Conservation (phyloP, 2,888 invertebrate genomes). For the Eulithis testata region DNA sequence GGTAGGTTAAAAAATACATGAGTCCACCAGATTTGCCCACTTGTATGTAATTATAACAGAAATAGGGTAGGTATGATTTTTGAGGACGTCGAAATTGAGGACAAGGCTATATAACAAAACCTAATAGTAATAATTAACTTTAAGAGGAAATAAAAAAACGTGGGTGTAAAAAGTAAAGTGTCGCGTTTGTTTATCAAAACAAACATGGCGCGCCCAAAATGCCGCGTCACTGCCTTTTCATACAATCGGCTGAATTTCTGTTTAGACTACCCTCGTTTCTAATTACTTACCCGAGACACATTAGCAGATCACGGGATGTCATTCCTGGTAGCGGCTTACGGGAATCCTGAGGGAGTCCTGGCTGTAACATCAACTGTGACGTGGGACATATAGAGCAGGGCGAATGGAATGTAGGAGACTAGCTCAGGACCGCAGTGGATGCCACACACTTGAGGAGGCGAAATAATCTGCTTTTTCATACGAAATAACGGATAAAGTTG, state of each 20-base stretch:
- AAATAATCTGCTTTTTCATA: no score
- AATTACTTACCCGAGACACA: conserved; percentile 37
- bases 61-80: no score
- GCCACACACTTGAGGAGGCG: no score
- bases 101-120: no score
- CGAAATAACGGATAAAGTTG: no score
- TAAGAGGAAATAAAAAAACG: neutral
- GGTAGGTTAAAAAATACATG: neutral
- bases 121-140: no score
- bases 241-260: conserved; percentile 24
- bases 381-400: neutral
- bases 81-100: no score
- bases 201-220: neutral
- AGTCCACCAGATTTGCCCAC: no score
- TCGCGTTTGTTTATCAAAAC: neutral
- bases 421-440: no score
- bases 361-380: neutral
- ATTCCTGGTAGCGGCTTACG: conserved; percentile 47
- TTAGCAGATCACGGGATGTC: conserved; percentile 47
- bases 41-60: no score
- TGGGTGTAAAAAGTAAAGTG: neutral
- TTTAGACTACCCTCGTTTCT: conserved; percentile 29
- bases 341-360: conserved; percentile 23
- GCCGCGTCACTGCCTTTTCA: conserved; percentile 9
- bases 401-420: no score